Percentiles rank a stretch among this genome's conserved stretches.
Conservation (phyloP, 2,797 vertebrate genomes). For the Petrocephalus sullivani region DNA sequence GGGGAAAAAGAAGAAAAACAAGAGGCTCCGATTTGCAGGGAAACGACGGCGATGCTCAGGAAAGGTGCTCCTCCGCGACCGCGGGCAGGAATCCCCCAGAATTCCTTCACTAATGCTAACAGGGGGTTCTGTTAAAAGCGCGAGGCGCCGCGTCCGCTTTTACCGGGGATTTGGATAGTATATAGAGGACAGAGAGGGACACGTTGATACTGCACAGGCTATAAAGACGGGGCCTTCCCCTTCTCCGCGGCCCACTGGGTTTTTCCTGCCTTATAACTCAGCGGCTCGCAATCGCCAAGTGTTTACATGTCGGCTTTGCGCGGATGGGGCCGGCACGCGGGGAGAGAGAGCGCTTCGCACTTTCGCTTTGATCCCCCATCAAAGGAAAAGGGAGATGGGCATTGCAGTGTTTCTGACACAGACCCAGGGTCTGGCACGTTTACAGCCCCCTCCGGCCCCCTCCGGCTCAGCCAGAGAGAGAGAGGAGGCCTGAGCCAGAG, state of each 20-base stretch:
- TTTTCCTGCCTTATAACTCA: slow-evolving; percentile 40
- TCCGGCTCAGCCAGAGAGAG: background rate
- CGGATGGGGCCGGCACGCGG: slow-evolving; percentile 32
- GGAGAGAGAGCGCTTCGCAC: slow-evolving; percentile 20
- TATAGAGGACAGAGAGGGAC: slow-evolving; percentile 28
- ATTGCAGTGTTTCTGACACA: slow-evolving; percentile 25
- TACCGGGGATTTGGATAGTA: slow-evolving; percentile 37
- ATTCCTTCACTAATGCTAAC: slow-evolving; percentile 47
- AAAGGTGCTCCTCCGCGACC: slow-evolving; percentile 48
- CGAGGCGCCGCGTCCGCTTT: slow-evolving; percentile 35
- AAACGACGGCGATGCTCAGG: slow-evolving; percentile 48
- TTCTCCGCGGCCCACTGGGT: background rate
- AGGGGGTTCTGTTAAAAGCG: slow-evolving; percentile 38
- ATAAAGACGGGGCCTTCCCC: slow-evolving; percentile 33
- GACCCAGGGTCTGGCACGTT: slow-evolving; percentile 8
- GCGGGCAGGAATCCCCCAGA: slow-evolving; percentile 38
- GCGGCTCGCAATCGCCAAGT: slow-evolving; percentile 31
- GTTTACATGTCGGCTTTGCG: slow-evolving; percentile 30
- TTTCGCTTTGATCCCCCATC: slow-evolving; percentile 27
- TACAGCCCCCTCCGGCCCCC: background rate
- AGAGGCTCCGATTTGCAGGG: slow-evolving; percentile 37
- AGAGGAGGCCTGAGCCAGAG: background rate
- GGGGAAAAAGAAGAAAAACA: slow-evolving; percentile 27
- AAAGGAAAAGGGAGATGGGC: slow-evolving; percentile 26
- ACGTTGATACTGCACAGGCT: slow-evolving; percentile 42